Conservation (phyloP, 2,888 invertebrate genomes). For the Merodon equestris region DNA sequence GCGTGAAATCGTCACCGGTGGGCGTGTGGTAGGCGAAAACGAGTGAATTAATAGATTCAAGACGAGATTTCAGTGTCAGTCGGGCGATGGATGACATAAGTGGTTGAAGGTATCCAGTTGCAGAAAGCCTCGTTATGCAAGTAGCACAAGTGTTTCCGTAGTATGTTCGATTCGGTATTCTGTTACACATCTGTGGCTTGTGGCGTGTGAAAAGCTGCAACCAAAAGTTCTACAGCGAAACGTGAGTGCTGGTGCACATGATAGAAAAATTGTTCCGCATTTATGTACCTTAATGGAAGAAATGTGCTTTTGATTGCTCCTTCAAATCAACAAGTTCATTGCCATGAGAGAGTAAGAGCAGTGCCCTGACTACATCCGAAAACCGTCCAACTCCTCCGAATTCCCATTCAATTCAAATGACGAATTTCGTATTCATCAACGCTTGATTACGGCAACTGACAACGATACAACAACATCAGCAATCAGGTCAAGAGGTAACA, state of each 20-base stretch:
- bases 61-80: not conserved
- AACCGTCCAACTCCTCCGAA: too few species aligned
- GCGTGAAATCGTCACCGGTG: slow-evolving; percentile 1
- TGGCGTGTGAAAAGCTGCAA: too few species aligned
- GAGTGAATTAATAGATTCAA: not conserved
- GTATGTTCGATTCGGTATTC: too few species aligned
- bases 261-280: too few species aligned
- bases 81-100: not conserved
- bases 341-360: not conserved
- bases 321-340: slow-evolving; percentile 9
- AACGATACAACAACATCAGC: slow-evolving; percentile 15
- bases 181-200: too few species aligned
- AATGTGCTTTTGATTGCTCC: too few species aligned
- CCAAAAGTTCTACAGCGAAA: too few species aligned
- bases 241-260: too few species aligned
- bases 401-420: slow-evolving; percentile 9
- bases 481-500: slow-evolving; percentile 42
- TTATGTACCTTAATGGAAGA: too few species aligned
- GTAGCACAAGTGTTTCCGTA: too few species aligned
- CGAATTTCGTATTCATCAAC: not conserved
- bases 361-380: not conserved
- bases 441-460: slow-evolving; percentile 5
- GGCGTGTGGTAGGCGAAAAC: not conserved
- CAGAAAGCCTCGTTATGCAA: not conserved
- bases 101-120: not conserved